Evolutionary conservation across 2,888 invertebrate genomes (phyloP).

Genomic region (Liodrosophila aerea): DNA sequence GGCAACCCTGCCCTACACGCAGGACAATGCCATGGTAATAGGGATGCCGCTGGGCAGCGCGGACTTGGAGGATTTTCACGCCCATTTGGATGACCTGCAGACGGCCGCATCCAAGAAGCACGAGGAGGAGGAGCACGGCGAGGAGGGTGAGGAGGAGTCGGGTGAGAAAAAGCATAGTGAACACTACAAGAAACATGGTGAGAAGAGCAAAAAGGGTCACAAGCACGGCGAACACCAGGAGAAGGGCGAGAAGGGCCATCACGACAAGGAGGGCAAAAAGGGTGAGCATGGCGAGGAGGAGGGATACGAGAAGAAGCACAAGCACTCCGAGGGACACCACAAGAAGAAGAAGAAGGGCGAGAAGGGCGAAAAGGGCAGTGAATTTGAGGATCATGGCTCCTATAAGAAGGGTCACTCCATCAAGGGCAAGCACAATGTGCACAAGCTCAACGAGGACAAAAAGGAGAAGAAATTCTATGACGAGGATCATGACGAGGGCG

Average conservation of each 20-base stretch:
- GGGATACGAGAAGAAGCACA: slow-evolving; percentile 83
- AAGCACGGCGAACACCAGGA: slow-evolving; percentile 87
- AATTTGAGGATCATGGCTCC: slow-evolving; percentile 84
- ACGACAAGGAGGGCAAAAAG: slow-evolving; percentile 85
- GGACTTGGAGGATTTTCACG: slow-evolving; percentile 51
- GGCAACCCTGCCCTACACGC: slow-evolving; percentile 48
- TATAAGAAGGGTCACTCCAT: slow-evolving; percentile 93
- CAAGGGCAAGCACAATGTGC: slow-evolving; percentile 92
- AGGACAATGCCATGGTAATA: slow-evolving; percentile 57
- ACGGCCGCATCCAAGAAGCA: slow-evolving; percentile 80
- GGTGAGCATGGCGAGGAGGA: slow-evolving; percentile 83
- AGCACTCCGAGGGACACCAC: slow-evolving; percentile 82
- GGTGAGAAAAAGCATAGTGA: slow-evolving; percentile 87
- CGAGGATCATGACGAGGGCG: slow-evolving; percentile 91
- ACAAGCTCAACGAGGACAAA: slow-evolving; percentile 92
- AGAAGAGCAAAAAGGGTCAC: slow-evolving; percentile 88
- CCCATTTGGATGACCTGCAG: slow-evolving; percentile 74
- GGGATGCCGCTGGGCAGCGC: slow-evolving; percentile 41
- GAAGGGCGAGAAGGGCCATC: slow-evolving; percentile 88
- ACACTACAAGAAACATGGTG: slow-evolving; percentile 86
- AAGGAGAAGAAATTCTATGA: slow-evolving; percentile 94
- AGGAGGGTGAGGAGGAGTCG: slow-evolving; percentile 84
- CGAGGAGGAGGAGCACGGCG: slow-evolving; percentile 69
- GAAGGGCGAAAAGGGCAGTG: slow-evolving; percentile 83
- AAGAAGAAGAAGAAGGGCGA: slow-evolving; percentile 84